Conservation (phyloP, 1,140 invertebrate genomes). For the Eueides isabella region DNA sequence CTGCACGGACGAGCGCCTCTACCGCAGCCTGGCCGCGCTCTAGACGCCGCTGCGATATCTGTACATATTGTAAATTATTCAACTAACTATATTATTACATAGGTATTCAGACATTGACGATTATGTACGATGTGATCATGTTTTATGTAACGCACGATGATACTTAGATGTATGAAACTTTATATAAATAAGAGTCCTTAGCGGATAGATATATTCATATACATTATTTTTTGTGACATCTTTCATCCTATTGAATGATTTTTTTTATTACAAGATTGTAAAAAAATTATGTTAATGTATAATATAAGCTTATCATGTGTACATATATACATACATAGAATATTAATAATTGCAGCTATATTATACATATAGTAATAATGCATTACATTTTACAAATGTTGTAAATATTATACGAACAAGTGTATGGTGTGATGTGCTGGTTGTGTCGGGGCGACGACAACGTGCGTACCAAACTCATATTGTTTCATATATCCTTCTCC, state of each 20-base stretch:
- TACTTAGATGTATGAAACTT: neutral
- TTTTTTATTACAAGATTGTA: neutral
- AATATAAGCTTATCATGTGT: neutral
- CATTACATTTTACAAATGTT: neutral
- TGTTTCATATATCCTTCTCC: no score
- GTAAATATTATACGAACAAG: neutral
- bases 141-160: neutral
- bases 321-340: neutral
- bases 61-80: no score
- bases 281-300: no score
- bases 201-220: neutral
- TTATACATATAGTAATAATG: neutral
- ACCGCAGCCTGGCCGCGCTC: constrained; percentile 34
- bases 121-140: neutral
- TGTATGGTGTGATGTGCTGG: neutral
- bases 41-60: no score
- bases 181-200: no score
- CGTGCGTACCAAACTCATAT: neutral
- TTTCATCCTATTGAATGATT: neutral
- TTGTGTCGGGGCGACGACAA: neutral
- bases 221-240: neutral
- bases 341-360: neutral
- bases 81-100: neutral
- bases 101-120: neutral
- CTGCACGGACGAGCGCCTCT: constrained; percentile 47